Percentiles rank a stretch among this genome's conserved stretches.
These are phyloP conservation scores for Lingula anatina DNA, from an alignment of 2,888 invertebrate species.

Conservation along the genomic window DNA sequence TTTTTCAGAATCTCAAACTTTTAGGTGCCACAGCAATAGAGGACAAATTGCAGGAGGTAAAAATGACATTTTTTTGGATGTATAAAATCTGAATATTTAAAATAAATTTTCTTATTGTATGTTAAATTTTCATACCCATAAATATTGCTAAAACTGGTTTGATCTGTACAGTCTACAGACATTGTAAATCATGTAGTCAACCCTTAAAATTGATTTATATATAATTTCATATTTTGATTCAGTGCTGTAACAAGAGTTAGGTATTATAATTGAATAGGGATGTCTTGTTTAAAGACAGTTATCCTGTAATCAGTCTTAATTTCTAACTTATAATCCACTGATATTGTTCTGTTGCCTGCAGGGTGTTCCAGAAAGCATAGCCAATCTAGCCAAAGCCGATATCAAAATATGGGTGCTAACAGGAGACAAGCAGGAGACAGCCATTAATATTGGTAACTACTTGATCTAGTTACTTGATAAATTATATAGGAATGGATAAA, in stretches of 20 bases:
- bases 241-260: neutral
- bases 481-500: neutral
- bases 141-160: too few species aligned
- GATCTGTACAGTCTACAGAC: too few species aligned
- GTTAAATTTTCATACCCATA: too few species aligned
- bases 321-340: too few species aligned
- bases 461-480: neutral
- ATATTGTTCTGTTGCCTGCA: too few species aligned
- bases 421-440: slow-evolving; percentile 99
- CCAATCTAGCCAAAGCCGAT: slow-evolving; percentile 84
- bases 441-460: slow-evolving; percentile 82
- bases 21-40: slow-evolving; percentile 97
- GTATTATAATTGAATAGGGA: neutral
- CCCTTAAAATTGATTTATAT: too few species aligned
- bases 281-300: neutral
- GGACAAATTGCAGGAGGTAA: slow-evolving; percentile 82
- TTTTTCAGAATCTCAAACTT: slow-evolving; percentile 66
- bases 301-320: too few species aligned
- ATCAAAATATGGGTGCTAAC: slow-evolving; percentile 87
- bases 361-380: slow-evolving; percentile 91
- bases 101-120: too few species aligned
- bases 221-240: neutral
- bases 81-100: too few species aligned
- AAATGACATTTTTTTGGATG: too few species aligned
- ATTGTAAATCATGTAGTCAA: too few species aligned